Evolutionary conservation across 2,888 invertebrate species (phyloP).

Genomic region (Drosophila siamana): DNA sequence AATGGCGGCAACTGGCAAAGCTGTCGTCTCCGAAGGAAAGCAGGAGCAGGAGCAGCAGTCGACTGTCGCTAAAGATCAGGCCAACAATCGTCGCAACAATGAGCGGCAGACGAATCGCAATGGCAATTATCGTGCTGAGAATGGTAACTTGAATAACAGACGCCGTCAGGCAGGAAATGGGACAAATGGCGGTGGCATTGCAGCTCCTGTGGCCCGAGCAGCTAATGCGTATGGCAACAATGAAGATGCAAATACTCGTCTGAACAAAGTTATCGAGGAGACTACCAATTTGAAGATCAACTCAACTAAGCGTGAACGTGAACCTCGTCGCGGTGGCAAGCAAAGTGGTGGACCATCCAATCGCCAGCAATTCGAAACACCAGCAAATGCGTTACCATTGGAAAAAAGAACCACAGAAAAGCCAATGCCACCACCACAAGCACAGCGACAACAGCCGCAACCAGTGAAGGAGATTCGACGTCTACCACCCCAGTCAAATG

Average conservation of each 20-base stretch:
- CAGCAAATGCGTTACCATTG: background rate
- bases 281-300: slow-evolving; percentile 80
- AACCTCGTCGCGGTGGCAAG: slow-evolving; percentile 49
- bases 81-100: slow-evolving; percentile 39
- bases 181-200: background rate
- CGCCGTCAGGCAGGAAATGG: slow-evolving; percentile 43
- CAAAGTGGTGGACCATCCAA: slow-evolving; percentile 23
- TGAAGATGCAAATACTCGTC: slow-evolving; percentile 50
- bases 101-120: slow-evolving; percentile 48
- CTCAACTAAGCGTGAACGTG: slow-evolving; percentile 60
- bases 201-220: slow-evolving; percentile 19
- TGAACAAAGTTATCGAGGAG: slow-evolving; percentile 59
- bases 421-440: slow-evolving; percentile 10
- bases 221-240: slow-evolving; percentile 16
- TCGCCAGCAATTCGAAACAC: slow-evolving; percentile 32
- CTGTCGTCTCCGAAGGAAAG: slow-evolving; percentile 37
- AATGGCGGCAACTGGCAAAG: slow-evolving; percentile 29
- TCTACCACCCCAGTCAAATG: slow-evolving; percentile 57
- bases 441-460: slow-evolving; percentile 27
- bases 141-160: slow-evolving; percentile 49
- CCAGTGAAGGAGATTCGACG: slow-evolving; percentile 47
- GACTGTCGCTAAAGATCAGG: background rate
- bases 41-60: slow-evolving; percentile 40
- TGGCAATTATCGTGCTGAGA: slow-evolving; percentile 58
- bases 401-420: slow-evolving; percentile 49